Base-by-base conservation (phyloP, 2,888 invertebrate genomes). In the Stratiomys singularior region DNA sequence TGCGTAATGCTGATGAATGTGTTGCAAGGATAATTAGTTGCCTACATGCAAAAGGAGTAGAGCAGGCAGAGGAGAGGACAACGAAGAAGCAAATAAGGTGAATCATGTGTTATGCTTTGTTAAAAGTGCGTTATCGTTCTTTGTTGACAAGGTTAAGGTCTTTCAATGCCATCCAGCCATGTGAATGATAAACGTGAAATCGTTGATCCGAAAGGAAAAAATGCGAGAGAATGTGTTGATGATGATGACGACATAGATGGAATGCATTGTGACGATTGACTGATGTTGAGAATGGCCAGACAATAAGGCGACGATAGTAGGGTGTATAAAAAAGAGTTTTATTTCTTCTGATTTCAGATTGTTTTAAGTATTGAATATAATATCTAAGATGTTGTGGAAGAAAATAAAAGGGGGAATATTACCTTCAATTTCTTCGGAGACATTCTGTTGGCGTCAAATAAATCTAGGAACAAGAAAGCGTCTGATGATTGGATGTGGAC, bases 181-280 rank as follows among this genome's bases (percentile, higher is more conserved):
- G 64, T 66, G 3, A 37, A 66, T 30, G 37, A 60, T 60, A 13
- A n/a, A n/a, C n/a, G n/a, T n/a, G n/a, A n/a, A n/a, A n/a, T 60
- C 13, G 13, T 60, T 25, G 60, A 60, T 60, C 27, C 25, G 63
- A 18, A 52, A 4, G 52, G 3, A 18, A 46, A 11, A 21, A 21
- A 13, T 21, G 15, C 21, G 15, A 21, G 52, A 52, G 21, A 52
- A 52, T 15, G 52, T 21, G 5, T 21, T 13, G 52, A 58, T 58
- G 58, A 18, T 58, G 58, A 58, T 21, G 58, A 58, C 58, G 58
- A 58, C 58, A 21, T 23, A 5, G 58, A 58, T 1, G 15, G 21
- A 13, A 15, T 9, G 7, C 46, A 44, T 13, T 9, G n/a, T 18
- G 52, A 4, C 4, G 4, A 18, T 4, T 15, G 52, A 52, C 15